These are phyloP conservation scores for Plestiodon gilberti DNA, from an alignment of 2,113 vertebrate species.

Conservation along the genomic window DNA sequence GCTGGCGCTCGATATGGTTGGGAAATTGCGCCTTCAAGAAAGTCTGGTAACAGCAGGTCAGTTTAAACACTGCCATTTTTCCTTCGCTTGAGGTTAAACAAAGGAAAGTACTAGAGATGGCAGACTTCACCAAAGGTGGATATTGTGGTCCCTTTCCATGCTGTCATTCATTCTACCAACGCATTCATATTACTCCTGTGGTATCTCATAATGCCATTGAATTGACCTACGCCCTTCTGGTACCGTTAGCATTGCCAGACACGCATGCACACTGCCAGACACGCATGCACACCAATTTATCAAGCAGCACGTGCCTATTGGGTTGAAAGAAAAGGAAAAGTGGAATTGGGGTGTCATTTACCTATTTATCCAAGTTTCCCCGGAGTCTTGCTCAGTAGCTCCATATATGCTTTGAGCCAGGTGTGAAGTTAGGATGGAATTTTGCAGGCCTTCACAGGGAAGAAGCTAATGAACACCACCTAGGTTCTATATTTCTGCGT, in stretches of 20 bases:
- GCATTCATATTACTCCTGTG: not conserved
- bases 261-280: too few relatives aligned
- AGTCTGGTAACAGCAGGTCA: not conserved
- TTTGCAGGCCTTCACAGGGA: not conserved
- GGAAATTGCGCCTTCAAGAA: not conserved
- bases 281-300: too few relatives aligned
- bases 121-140: not conserved
- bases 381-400: not conserved
- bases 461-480: not conserved
- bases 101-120: not conserved
- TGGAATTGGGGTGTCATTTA: not conserved
- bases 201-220: not conserved
- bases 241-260: too few relatives aligned
- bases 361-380: too few relatives aligned
- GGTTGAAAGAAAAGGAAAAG: not conserved
- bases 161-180: not conserved
- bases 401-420: not conserved
- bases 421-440: not conserved
- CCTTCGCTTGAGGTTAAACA: not conserved
- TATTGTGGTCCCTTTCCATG: not conserved
- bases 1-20: not conserved
- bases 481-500: not conserved
- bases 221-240: too few relatives aligned
- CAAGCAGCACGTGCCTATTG: too few relatives aligned
- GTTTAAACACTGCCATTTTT: too few relatives aligned